Evolutionary conservation across 1,140 invertebrate genomes (phyloP), one percentile per base, ranked within the genome.

Genomic region (Caligus rogercresseyi): DNA sequence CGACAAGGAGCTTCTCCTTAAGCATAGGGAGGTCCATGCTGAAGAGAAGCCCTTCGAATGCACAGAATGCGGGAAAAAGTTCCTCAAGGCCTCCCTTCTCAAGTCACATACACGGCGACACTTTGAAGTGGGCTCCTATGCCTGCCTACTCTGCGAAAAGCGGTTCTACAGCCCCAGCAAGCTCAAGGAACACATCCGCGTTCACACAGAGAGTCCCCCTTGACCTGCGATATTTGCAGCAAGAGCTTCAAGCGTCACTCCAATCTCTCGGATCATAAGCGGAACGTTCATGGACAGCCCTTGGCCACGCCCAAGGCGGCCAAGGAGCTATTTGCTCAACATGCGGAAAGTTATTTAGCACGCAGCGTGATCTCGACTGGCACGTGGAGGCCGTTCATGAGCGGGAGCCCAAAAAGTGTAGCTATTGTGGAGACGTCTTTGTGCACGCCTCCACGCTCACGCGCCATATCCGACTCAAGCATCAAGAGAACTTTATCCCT

Each of bases 381-480:
- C 61, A 63, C 52, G 7, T 15, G 11, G 61, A 63, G 52, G 53
- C 19, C 14, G 53, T n/a, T 11, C 61, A 63, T 21, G 53, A 63
- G 14, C 18, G 24, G 15, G 21, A 20, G 71, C 87, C 87, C 0
- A 87, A 89, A 71, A 80, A 84, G 23, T 91, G 87, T 72, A 78
- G 79, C 0, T 82, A 83, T 69, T 90, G 87, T 73, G 83, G 81
- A 67, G 85, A 89, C 71, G 82, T 85, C 67, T 90, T 89, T 69
- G 79, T 88, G 52, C 86, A 89, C 71, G 78, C 79, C 69, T 80
- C 85, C 11, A 87, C 85, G 67, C 73, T 89, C 52, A 87, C 86
- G 0, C 75, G 87, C 1, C 87, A 90, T 73, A 85, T 90, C 73
- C 78, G 87, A 1, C 75, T 82, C 52, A 78, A 83, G 1, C 87